phyloP scores from a whole-genome alignment of 2,888 invertebrate species.

The Agrochola lychnidis region DNA sequence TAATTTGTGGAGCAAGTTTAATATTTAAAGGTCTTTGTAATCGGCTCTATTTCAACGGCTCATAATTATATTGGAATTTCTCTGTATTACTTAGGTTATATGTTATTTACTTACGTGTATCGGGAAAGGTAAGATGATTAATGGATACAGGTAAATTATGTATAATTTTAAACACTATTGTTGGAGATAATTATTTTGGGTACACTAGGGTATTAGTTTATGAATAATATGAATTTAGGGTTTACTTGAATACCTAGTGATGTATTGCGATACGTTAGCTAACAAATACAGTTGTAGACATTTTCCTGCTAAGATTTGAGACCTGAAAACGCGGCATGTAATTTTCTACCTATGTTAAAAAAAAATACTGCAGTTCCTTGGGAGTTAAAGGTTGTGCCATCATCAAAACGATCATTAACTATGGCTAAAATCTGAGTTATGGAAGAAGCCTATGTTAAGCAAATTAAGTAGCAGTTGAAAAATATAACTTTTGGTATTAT shows the following conservation, averaged over 20 bases:
- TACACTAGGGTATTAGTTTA: slow-evolving; percentile 32
- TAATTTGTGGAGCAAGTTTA: slow-evolving; percentile 67
- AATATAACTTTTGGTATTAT: neutral
- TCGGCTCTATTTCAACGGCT: slow-evolving; percentile 67
- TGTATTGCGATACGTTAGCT: slow-evolving; percentile 31
- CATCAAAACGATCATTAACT: neutral
- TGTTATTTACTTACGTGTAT: slow-evolving; percentile 15
- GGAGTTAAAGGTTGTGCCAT: neutral
- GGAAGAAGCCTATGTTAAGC: neutral
- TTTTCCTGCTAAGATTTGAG: neutral
- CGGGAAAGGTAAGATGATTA: slow-evolving; percentile 55
- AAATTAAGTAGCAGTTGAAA: neutral
- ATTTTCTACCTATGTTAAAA: neutral
- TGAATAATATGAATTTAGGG: slow-evolving; percentile 40
- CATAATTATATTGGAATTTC: slow-evolving; percentile 61
- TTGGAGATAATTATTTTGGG: slow-evolving; percentile 43
- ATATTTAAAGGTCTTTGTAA: slow-evolving; percentile 72
- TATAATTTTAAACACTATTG: slow-evolving; percentile 56
- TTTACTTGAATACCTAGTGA: slow-evolving; percentile 18
- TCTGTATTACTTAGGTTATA: slow-evolving; percentile 34
- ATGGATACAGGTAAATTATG: slow-evolving; percentile 56
- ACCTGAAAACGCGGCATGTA: neutral
- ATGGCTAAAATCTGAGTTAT: neutral
- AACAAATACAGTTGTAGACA: slow-evolving; percentile 1
- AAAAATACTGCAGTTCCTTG: too few relatives aligned